These are phyloP conservation scores for Isaurus tuberculatus DNA, from an alignment of 92 coral and sea anemone species.

Conservation along the genomic window DNA sequence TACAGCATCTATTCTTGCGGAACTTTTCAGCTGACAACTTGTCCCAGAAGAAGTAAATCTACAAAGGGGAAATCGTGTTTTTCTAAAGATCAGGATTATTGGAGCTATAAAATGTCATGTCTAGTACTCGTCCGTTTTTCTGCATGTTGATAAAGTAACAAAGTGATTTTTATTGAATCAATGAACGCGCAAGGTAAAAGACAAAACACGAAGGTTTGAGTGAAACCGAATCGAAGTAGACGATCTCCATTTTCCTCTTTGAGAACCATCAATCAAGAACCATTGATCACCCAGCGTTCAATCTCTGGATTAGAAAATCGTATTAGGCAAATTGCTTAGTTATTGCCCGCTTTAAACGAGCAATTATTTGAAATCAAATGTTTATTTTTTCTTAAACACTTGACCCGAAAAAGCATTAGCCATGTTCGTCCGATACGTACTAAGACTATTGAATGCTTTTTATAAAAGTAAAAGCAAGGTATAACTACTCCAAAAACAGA, in stretches of 20 bases:
- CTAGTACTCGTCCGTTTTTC: too few relatives aligned
- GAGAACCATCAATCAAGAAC: neutral
- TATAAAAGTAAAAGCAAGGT: neutral
- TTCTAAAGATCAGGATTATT: too few relatives aligned
- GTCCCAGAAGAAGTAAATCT: too few relatives aligned
- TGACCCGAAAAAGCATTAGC: too few relatives aligned
- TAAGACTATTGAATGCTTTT: too few relatives aligned
- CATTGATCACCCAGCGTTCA: neutral
- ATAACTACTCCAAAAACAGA: neutral
- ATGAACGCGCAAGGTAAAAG: neutral
- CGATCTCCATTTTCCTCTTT: neutral
- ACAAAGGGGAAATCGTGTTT: too few relatives aligned
- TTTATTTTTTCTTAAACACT: neutral
- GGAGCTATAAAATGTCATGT: too few relatives aligned
- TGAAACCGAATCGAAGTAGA: neutral
- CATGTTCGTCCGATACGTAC: too few relatives aligned
- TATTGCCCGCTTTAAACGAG: neutral
- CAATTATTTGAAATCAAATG: neutral
- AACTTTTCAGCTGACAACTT: neutral
- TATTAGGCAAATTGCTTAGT: neutral
- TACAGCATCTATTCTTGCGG: neutral
- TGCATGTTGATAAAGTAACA: neutral
- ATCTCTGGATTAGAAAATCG: neutral
- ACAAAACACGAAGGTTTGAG: neutral
- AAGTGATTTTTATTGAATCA: neutral